Conservation (phyloP, 2,113 vertebrate genomes). For the Aepyceros melampus region DNA sequence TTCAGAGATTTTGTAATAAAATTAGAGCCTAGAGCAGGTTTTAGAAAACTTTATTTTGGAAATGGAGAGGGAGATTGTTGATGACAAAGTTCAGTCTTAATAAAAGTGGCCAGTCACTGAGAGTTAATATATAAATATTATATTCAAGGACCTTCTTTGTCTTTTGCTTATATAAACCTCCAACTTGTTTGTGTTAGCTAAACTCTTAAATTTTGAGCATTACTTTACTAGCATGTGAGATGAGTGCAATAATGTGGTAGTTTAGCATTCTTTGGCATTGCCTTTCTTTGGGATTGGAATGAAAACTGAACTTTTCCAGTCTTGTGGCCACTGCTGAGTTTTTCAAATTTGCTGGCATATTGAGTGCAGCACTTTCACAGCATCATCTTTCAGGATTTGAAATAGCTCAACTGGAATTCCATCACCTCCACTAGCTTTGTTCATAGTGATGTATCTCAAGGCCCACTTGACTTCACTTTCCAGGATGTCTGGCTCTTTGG, state of each 20-base stretch:
- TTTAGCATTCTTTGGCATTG: not conserved
- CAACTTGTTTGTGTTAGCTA: not conserved
- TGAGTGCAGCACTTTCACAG: not conserved
- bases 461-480: not conserved
- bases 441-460: accelerated
- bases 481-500: not conserved
- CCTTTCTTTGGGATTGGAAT: not conserved
- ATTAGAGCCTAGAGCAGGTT: not conserved
- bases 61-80: not conserved
- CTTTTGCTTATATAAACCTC: not conserved
- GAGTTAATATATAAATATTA: not conserved
- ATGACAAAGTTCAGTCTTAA: not conserved
- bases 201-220: not conserved
- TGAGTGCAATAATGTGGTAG: not conserved
- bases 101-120: not conserved
- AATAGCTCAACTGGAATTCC: not conserved
- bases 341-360: not conserved
- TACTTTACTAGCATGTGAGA: not conserved
- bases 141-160: not conserved
- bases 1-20: not conserved
- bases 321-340: not conserved
- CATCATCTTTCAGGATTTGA: not conserved
- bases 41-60: not conserved
- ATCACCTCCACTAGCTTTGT: not conserved
- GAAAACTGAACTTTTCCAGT: not conserved